These are phyloP conservation scores for Gobionotothen gibberifrons DNA, from an alignment of 2,797 vertebrate species.

Conservation along the genomic window DNA sequence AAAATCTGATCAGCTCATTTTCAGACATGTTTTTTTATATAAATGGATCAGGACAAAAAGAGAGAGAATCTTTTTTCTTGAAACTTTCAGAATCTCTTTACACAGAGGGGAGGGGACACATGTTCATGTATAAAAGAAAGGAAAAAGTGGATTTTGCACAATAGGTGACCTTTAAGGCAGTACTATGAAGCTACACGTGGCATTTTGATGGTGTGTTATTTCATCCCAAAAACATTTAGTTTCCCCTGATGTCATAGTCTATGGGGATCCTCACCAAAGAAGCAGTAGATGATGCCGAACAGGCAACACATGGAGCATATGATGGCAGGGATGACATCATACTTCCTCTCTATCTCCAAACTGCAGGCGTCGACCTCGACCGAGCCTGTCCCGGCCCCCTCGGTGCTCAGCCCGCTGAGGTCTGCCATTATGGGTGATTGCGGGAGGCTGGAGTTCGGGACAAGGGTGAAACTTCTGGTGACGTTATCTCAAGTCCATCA, in stretches of 20 bases:
- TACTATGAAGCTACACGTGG: background rate
- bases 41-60: too few relatives aligned
- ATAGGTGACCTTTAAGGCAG: too few relatives aligned
- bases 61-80: too few relatives aligned
- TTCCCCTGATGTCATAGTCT: background rate
- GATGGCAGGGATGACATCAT: constrained; percentile 86
- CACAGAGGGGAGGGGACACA: too few relatives aligned
- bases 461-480: constrained; percentile 21
- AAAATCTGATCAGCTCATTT: too few relatives aligned
- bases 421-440: constrained; percentile 75
- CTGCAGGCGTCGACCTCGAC: constrained; percentile 80
- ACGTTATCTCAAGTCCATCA: constrained; percentile 79
- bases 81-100: too few relatives aligned
- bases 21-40: too few relatives aligned
- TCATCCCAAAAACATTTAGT: background rate
- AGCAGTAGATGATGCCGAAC: constrained; percentile 92
- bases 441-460: constrained; percentile 37
- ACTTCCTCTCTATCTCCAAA: constrained; percentile 83
- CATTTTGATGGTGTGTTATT: constrained; percentile 10
- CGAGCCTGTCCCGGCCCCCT: constrained; percentile 71
- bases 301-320: constrained; percentile 91
- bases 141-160: too few relatives aligned
- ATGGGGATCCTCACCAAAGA: constrained; percentile 86
- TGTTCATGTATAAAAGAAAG: too few relatives aligned
- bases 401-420: constrained; percentile 78